phyloP scores from a whole-genome alignment of 2,797 vertebrate genomes.

The Hylomyscus alleni region DNA sequence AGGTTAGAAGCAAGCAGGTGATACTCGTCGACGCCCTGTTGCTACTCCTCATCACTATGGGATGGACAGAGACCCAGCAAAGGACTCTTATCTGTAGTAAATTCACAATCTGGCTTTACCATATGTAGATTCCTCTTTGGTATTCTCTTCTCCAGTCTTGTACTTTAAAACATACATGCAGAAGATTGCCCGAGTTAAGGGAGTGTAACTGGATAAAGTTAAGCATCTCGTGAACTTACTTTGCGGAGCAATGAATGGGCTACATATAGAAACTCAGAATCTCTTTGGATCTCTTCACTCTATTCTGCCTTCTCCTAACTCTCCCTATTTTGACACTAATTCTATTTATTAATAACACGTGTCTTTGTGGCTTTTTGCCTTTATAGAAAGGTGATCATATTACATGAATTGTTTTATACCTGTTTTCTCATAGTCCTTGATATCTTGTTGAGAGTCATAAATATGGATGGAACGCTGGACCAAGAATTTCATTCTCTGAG shows the following conservation, averaged over 20 bases:
- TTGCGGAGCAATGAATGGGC: background rate
- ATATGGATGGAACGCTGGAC: background rate
- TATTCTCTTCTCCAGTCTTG: background rate
- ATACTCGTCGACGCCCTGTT: background rate
- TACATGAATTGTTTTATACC: background rate
- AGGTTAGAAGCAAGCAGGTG: background rate
- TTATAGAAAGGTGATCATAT: background rate
- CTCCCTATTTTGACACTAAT: background rate
- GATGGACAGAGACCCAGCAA: slow-evolving; percentile 8
- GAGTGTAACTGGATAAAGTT: background rate
- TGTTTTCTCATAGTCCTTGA: background rate
- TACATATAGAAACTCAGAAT: background rate
- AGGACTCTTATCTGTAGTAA: background rate
- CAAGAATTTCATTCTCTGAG: background rate
- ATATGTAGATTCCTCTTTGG: background rate
- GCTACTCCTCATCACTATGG: background rate
- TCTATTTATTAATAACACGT: background rate
- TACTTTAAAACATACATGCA: background rate
- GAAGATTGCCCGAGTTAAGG: background rate
- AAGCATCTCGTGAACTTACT: background rate
- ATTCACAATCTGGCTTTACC: background rate
- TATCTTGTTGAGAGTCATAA: background rate
- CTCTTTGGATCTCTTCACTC: background rate
- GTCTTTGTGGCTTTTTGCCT: background rate
- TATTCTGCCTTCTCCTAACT: background rate